phyloP scores from a whole-genome alignment of 2,888 invertebrate species.

The Kuschelorhynchus macadamiae region DNA sequence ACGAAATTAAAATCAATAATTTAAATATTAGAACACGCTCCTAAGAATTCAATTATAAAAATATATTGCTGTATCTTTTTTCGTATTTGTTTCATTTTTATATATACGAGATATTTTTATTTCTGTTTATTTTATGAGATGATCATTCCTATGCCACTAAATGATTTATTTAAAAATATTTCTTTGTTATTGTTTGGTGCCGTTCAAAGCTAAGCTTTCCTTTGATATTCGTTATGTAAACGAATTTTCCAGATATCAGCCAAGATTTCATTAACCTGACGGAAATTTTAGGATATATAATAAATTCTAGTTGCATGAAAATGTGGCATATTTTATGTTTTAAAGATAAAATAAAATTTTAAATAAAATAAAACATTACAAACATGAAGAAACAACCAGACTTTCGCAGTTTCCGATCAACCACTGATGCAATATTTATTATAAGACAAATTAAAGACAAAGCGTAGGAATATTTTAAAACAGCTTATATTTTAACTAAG shows the following conservation, averaged over 20 bases:
- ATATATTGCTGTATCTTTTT: slow-evolving; percentile 17
- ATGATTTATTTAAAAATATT: slow-evolving; percentile 35
- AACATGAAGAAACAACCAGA: too few relatives aligned
- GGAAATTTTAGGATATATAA: too few relatives aligned
- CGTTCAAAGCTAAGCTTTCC: slow-evolving; percentile 22
- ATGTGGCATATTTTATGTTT: too few relatives aligned
- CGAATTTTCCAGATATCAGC: background rate
- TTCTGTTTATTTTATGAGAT: slow-evolving; percentile 20
- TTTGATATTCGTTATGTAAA: slow-evolving; percentile 29
- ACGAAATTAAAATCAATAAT: background rate
- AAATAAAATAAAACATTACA: too few relatives aligned
- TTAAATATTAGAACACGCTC: background rate
- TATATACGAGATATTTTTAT: slow-evolving; percentile 25
- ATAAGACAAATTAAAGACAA: too few relatives aligned
- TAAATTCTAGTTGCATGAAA: too few relatives aligned
- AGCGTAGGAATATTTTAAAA: too few relatives aligned
- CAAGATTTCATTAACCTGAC: too few relatives aligned
- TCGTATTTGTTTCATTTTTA: slow-evolving; percentile 1
- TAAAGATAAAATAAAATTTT: too few relatives aligned
- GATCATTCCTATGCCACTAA: slow-evolving; percentile 20
- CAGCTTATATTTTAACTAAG: too few relatives aligned
- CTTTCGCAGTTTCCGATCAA: too few relatives aligned
- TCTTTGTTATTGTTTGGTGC: slow-evolving; percentile 47
- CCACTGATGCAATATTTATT: too few relatives aligned
- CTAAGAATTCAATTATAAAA: slow-evolving; percentile 22